A percentile compares a stretch with the other conserved stretches of the same genome.
Evolutionary conservation across 2,797 vertebrate species (phyloP).

Genomic region (Neostethus bicornis): DNA sequence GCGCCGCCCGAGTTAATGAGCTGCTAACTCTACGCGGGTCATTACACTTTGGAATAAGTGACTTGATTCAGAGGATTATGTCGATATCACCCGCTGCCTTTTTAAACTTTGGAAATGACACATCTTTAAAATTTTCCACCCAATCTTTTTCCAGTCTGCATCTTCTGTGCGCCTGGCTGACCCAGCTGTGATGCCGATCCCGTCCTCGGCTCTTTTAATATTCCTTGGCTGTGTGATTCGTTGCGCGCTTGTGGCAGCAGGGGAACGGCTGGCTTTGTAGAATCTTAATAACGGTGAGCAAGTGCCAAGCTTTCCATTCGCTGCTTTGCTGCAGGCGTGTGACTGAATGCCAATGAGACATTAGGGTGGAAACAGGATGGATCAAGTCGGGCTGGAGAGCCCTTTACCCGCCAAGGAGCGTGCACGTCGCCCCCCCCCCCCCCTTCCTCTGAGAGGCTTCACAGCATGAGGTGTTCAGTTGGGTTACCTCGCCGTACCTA

Average conservation of each 20-base stretch:
- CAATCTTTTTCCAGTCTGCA: conserved; percentile 34
- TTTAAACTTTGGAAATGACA: conserved; percentile 38
- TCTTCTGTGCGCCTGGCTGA: conserved; percentile 33
- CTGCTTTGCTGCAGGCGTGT: conserved; percentile 58
- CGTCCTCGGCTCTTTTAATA: conserved; percentile 62
- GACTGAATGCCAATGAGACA: conserved; percentile 77
- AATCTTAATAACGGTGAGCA: conserved; percentile 72
- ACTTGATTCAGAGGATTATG: conserved; percentile 31
- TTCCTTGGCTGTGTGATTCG: conserved; percentile 62
- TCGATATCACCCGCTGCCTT: conserved; percentile 12
- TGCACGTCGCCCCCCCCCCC: conserved; percentile 24
- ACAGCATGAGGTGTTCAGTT: conserved; percentile 27
- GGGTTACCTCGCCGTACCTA: conserved; percentile 53
- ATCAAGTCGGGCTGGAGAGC: conserved; percentile 41
- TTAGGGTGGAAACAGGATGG: conserved; percentile 53
- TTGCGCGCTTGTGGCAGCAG: conserved; percentile 63
- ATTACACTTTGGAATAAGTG: conserved; percentile 37
- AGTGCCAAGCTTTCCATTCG: conserved; percentile 56
- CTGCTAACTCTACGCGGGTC: conserved; percentile 8
- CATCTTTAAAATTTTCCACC: conserved; percentile 24
- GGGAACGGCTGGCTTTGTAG: conserved; percentile 73
- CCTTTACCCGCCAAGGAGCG: conserved; percentile 48
- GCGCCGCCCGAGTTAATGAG: conserved; percentile 34
- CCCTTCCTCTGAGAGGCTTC: too few species aligned
- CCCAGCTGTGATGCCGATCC: conserved; percentile 50